Evolutionary conservation across 2,888 invertebrate genomes (phyloP), one percentile per base, ranked within the genome.

Genomic region (Aleiodes leptofemur): DNA sequence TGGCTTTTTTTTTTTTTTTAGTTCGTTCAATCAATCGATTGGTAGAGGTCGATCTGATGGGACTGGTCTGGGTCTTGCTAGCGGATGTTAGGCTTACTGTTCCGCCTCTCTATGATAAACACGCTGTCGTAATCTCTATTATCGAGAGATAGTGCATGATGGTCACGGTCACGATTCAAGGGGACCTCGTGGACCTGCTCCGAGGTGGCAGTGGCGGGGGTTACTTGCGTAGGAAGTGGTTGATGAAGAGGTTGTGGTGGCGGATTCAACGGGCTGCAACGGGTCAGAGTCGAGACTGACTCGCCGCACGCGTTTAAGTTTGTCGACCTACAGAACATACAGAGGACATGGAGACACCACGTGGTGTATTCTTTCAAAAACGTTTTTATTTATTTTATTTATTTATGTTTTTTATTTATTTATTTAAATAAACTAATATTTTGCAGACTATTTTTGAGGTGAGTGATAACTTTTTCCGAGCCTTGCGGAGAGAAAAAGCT

Each of bases 61-160:
- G 57, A 68, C 57, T 73, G 56, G 55, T 71, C 59, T 59, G 43
- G 57, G 48, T 59, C 85, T 85, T 83, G 86, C 83, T 89, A 89
- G 87, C 89, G 89, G 86, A 89, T 88, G 82, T 89, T 89, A 83
- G 89, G 89, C 89, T 89, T 89, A 88, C 89, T 89, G 89, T 89
- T 89, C 88, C 89, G 89, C 89, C 89, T 89, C 86, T 89, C 89
- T 85, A 93, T 93, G 91, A 93, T 93, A 93, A 93, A 93, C 90
- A 93, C 93, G 91, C 93, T 93, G 92, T 93, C 93, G 92, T 93
- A 93, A 92, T 93, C 93, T 92, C 93, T 92, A 91, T 92, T 89
- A 85, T 89, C 88, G 85, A 88, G 88, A 85, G 89, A 89, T 78
- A 88, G 88, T 80, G 89, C 86, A 85, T 89, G 89, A 85, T 89